phyloP scores from a whole-genome alignment of 2,113 vertebrate genomes.

The Alces alces region DNA sequence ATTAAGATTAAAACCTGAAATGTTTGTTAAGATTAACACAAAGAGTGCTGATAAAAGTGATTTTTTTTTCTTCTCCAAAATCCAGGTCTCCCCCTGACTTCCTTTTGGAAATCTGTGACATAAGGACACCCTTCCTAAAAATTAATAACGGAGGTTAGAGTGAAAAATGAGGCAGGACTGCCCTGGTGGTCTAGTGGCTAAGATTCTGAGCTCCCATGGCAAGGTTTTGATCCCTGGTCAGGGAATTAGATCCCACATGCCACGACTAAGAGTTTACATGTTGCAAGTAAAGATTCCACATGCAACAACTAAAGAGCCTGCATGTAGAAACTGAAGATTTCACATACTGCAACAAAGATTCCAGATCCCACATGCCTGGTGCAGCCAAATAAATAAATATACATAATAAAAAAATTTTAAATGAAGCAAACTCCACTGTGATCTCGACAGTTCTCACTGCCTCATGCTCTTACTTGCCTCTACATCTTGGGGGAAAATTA shows the following conservation, averaged over 20 bases:
- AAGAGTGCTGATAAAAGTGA: background rate
- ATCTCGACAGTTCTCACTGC: background rate
- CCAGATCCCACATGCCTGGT: background rate
- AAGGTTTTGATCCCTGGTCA: background rate
- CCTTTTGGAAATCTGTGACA: background rate
- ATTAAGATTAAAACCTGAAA: background rate
- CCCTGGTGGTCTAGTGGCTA: background rate
- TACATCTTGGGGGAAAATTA: background rate
- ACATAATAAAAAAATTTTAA: background rate
- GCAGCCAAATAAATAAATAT: background rate
- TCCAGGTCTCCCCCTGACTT: background rate
- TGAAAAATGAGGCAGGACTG: background rate
- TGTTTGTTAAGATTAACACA: background rate
- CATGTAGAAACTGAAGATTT: background rate
- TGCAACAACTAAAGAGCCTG: accelerated
- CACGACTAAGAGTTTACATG: background rate
- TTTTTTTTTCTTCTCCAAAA: background rate
- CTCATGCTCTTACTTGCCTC: background rate
- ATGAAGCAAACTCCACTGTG: background rate
- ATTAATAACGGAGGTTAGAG: background rate
- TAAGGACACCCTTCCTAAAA: background rate
- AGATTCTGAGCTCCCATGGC: background rate
- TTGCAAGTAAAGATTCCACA: background rate
- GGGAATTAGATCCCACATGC: background rate
- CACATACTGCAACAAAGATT: background rate